Conservation (phyloP, 2,888 invertebrate species). For the Acanthopleura granulata region DNA sequence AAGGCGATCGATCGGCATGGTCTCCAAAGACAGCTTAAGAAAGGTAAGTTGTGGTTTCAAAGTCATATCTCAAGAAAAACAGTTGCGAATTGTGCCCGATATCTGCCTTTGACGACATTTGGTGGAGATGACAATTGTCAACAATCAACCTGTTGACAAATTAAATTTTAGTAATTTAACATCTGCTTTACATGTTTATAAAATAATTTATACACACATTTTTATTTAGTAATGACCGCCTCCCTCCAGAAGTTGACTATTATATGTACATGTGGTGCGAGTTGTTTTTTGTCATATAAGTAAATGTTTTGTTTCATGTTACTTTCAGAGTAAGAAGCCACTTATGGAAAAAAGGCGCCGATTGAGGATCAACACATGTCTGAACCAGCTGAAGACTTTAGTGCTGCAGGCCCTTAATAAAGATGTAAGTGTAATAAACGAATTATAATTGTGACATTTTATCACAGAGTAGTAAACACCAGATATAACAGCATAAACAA, state of each 20-base stretch:
- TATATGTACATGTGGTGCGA: no score
- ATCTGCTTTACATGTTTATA: no score
- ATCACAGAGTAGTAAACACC: no score
- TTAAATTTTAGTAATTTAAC: not conserved
- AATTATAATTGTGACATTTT: no score
- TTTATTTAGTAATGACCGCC: no score
- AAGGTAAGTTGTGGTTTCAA: not conserved
- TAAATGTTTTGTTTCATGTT: not conserved
- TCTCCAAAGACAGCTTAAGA: slow-evolving; percentile 10
- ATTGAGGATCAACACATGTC: slow-evolving; percentile 64
- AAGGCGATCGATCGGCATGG: not conserved
- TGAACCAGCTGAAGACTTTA: slow-evolving; percentile 61
- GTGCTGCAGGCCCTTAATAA: slow-evolving; percentile 65
- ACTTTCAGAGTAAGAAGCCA: slow-evolving; percentile 64
- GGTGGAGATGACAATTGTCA: no score
- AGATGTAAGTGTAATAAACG: slow-evolving; percentile 57
- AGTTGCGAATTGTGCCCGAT: no score
- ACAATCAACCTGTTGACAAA: not conserved
- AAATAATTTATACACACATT: no score
- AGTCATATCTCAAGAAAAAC: no score
- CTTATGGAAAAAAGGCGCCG: slow-evolving; percentile 66
- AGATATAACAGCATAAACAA: no score
- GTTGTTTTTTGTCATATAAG: not conserved
- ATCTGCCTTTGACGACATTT: no score
- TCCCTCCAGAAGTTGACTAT: no score